Evolutionary conservation across 2,113 vertebrate genomes (phyloP), one percentile per base, ranked within the genome.

Genomic region (Poecile atricapillus): DNA sequence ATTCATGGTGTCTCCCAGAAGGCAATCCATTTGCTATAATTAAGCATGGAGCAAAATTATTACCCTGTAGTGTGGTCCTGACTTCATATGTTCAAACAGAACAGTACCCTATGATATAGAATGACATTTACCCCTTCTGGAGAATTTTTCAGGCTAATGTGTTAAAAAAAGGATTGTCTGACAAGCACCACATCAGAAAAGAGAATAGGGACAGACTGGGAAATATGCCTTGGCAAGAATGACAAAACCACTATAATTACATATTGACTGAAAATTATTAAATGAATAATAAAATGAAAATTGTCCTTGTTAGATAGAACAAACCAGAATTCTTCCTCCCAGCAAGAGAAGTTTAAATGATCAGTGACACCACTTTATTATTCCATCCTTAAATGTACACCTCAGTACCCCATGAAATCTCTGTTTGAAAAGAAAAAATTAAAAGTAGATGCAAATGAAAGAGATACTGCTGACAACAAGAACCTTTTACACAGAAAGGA

Each of bases 331-430:
- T 27, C 5, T 85, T 33, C 8, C 33, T 69, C 19, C 11, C 17
- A 53, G 2, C 21, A 60, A 7, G 1, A 18, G 20, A 69, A 25
- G 1, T 52, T 13, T 5, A 11, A 62, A 44, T n/a, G 0, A 25
- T 64, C 23, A 27, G 16, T 80, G 30, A 25, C 28, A 81, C 7
- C 13, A 43, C 5, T 84, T 46, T 43, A 19, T 2, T 16, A 18
- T 46, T 68, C 15, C 8, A 1, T 64, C 87, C 15, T 22, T 43
- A 74, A 83, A 11, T n/a, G 5, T 27, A 67, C 23, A 53, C 5
- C 33, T 60, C 6, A 1, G 22, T 53, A 35, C 2, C 9, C 14
- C 18, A 83, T 25, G 17, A 73, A 59, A 59, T 0, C 1, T 44
- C 4, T 47, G 4, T 23, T 14, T 27, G 19, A 41, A 30, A 68